Percentiles rank a stretch among this genome's conserved stretches.
phyloP scores from a whole-genome alignment of 2,888 invertebrate species.

The Beris chalybata region DNA sequence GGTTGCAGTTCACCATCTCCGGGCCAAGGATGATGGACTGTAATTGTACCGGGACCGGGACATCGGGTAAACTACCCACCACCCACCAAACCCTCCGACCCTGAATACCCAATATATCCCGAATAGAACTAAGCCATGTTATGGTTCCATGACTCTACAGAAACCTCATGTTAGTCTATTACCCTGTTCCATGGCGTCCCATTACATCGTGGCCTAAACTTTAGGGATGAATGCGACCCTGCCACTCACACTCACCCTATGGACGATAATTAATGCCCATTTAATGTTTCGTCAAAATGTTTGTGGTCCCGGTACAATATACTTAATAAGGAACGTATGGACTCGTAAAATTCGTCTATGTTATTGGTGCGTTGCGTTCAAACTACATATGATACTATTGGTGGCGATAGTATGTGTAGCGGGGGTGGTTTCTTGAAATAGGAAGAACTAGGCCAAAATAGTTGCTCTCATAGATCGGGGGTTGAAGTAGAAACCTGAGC shows the following conservation, averaged over 20 bases:
- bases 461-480: too few relatives aligned
- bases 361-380: too few relatives aligned
- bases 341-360: slow-evolving; percentile 12
- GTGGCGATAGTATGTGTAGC: too few relatives aligned
- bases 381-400: too few relatives aligned
- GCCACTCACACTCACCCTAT: slow-evolving; percentile 12
- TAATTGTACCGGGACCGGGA: neutral
- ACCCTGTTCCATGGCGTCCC: slow-evolving; percentile 28
- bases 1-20: neutral
- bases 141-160: slow-evolving; percentile 14
- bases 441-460: too few relatives aligned
- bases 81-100: neutral
- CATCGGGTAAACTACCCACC: neutral
- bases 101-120: neutral
- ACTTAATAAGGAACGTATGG: slow-evolving; percentile 3
- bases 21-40: neutral
- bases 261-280: slow-evolving; percentile 36
- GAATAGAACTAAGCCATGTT: too few relatives aligned
- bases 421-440: too few relatives aligned
- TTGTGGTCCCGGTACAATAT: slow-evolving; percentile 29
- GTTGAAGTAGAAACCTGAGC: neutral
- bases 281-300: slow-evolving; percentile 39
- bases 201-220: slow-evolving; percentile 14
- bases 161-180: slow-evolving; percentile 29
- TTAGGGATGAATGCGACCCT: neutral